Conservation (phyloP, 2,113 vertebrate species). For the Elachura formosa region DNA sequence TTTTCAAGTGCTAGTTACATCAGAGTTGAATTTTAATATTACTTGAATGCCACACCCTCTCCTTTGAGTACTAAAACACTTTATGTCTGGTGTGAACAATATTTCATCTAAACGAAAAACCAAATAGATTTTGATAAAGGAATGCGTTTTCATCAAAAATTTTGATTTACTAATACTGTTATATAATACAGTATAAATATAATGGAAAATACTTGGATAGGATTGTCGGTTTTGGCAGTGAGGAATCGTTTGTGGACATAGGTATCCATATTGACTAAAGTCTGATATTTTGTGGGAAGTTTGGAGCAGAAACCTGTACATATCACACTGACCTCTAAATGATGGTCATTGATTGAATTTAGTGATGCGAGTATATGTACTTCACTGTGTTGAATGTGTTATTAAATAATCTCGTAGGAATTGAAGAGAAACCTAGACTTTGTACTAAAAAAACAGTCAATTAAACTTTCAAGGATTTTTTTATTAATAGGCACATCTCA, state of each 20-base stretch:
- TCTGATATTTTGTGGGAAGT: neutral
- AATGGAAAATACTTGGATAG: neutral
- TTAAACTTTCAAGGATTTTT: neutral
- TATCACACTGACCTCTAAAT: neutral
- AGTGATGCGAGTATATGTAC: neutral
- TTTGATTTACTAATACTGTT: neutral
- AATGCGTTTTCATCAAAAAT: neutral
- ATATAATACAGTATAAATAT: neutral
- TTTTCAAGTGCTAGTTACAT: neutral
- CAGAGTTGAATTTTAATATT: neutral
- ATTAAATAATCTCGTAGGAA: neutral
- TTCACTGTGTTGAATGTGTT: neutral
- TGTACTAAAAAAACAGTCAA: neutral
- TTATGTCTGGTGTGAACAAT: neutral
- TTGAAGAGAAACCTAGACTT: neutral
- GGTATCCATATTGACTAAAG: accelerated
- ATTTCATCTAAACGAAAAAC: neutral
- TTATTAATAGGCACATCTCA: neutral
- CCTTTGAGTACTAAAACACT: neutral
- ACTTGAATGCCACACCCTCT: neutral
- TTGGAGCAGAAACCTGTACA: accelerated
- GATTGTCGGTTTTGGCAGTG: neutral
- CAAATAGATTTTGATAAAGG: neutral
- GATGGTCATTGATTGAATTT: neutral
- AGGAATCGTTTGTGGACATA: neutral